Conservation (phyloP, 2,797 vertebrate genomes). For the Okamejei kenojei region DNA sequence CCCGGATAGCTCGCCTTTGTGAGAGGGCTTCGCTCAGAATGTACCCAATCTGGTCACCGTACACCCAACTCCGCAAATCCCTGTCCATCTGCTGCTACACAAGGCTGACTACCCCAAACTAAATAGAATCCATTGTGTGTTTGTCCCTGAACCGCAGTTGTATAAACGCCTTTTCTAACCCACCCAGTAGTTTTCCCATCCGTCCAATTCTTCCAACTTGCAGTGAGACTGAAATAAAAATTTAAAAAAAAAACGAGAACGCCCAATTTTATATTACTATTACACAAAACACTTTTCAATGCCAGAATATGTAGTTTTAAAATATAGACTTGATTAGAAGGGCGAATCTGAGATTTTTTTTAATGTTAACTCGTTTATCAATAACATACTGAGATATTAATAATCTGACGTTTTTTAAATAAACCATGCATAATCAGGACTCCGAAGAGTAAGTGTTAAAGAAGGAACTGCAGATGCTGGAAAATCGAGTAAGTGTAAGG, state of each 20-base stretch:
- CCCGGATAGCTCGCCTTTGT: conserved; percentile 13
- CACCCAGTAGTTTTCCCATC: neutral
- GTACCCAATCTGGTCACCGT: conserved; percentile 1
- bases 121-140: neutral
- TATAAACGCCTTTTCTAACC: neutral
- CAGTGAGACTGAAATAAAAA: too few species aligned
- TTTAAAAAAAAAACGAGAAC: neutral
- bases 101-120: neutral
- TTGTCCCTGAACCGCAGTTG: neutral
- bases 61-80: neutral
- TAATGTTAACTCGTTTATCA: neutral
- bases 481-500: neutral
- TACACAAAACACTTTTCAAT: neutral
- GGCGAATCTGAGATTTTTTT: neutral
- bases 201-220: neutral
- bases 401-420: neutral
- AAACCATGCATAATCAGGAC: neutral
- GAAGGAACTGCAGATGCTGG: too few species aligned
- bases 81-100: conserved; percentile 12
- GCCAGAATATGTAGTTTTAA: neutral
- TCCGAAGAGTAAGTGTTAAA: neutral
- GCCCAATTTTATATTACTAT: neutral
- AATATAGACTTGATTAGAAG: too few species aligned
- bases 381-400: neutral
- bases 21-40: neutral